phyloP scores from a whole-genome alignment of 2,113 vertebrate species.

The Corythoichthys haematopterus region DNA sequence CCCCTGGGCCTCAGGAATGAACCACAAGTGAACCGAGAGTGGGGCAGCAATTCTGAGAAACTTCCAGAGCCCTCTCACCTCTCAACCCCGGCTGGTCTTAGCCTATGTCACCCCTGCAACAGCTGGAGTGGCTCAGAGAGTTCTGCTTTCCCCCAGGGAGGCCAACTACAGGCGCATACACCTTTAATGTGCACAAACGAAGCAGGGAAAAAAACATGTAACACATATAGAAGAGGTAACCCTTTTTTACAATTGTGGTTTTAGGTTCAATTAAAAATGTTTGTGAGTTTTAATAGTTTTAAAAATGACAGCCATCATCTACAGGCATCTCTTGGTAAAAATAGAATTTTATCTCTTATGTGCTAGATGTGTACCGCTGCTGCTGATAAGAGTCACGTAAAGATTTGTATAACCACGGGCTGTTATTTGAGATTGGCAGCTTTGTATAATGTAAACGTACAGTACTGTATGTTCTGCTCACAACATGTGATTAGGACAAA shows the following conservation, averaged over 20 bases:
- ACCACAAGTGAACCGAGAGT: constrained; percentile 54
- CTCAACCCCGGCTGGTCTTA: constrained; percentile 38
- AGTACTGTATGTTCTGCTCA: background rate
- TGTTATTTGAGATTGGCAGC: background rate
- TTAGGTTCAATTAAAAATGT: background rate
- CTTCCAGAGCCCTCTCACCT: constrained; percentile 51
- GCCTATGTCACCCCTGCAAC: constrained; percentile 54
- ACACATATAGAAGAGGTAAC: constrained; percentile 2
- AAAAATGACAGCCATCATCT: background rate
- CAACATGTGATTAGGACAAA: background rate
- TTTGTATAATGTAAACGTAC: background rate
- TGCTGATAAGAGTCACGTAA: background rate
- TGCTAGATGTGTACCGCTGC: background rate
- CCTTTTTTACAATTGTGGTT: background rate
- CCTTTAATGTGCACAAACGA: constrained; percentile 33
- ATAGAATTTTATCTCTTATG: background rate
- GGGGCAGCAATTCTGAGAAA: constrained; percentile 56
- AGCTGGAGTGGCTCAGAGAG: constrained; percentile 62
- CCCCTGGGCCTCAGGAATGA: constrained; percentile 57
- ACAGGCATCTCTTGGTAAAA: background rate
- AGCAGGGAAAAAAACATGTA: constrained; percentile 2
- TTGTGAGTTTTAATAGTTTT: background rate
- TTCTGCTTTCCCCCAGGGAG: constrained; percentile 36
- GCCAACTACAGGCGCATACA: constrained; percentile 20
- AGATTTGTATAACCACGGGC: background rate